phyloP scores from a whole-genome alignment of 2,113 vertebrate genomes.

The Gymnorhina tibicen region DNA sequence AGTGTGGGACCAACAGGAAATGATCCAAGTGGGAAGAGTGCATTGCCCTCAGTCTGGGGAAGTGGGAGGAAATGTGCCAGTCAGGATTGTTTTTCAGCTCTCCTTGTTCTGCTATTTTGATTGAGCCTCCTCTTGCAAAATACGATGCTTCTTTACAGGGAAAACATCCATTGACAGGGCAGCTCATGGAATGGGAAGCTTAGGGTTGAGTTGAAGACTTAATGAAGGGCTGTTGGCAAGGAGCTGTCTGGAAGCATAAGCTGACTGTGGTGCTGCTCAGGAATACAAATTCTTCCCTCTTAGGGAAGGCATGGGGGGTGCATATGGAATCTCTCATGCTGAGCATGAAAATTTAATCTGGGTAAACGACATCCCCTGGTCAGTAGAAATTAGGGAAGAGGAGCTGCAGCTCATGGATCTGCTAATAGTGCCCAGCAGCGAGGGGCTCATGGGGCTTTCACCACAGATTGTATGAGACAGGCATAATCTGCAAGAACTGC shows the following conservation, averaged over 20 bases:
- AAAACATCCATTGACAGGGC: not conserved
- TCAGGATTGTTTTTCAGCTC: not conserved
- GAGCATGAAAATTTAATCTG: not conserved
- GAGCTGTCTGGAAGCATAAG: not conserved
- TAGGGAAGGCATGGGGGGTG: not conserved
- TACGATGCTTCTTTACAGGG: not conserved
- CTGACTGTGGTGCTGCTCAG: not conserved
- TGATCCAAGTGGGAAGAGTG: not conserved
- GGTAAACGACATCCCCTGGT: not conserved
- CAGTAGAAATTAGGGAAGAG: not conserved
- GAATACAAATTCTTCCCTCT: not conserved
- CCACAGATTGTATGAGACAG: not conserved
- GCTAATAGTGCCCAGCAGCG: not conserved
- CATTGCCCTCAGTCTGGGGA: not conserved
- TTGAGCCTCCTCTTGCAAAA: not conserved
- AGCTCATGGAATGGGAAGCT: not conserved
- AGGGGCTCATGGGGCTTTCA: not conserved
- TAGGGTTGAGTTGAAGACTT: not conserved
- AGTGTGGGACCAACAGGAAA: not conserved
- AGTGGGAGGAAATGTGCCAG: not conserved
- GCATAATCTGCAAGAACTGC: not conserved
- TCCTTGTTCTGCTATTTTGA: not conserved
- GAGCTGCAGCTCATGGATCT: not conserved
- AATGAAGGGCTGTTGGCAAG: slow-evolving; percentile 12
- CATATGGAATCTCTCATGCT: not conserved